Percentiles rank a stretch among this genome's conserved stretches.
phyloP scores from a whole-genome alignment of 2,797 vertebrate genomes.

The Centroberyx gerrardi region DNA sequence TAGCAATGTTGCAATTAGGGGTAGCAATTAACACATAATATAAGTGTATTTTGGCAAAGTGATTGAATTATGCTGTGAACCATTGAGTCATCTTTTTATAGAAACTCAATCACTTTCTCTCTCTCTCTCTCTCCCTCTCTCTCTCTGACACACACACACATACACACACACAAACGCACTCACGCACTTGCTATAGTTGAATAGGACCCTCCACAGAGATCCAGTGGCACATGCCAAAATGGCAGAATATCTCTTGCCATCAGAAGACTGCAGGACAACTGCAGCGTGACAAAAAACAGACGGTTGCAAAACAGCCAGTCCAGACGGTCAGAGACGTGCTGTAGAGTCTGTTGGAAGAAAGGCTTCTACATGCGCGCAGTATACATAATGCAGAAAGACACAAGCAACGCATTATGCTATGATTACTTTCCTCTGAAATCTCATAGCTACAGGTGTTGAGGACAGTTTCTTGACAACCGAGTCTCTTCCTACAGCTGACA shows the following conservation, averaged over 20 bases:
- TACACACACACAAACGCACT: slow-evolving; percentile 14
- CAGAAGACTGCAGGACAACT: slow-evolving; percentile 38
- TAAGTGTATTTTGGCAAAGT: slow-evolving; percentile 34
- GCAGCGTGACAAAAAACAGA: slow-evolving; percentile 48
- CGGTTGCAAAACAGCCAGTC: slow-evolving; percentile 11
- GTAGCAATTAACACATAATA: slow-evolving; percentile 34
- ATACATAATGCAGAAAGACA: not conserved
- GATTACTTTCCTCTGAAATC: not conserved
- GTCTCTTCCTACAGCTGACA: slow-evolving; percentile 30
- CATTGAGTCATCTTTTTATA: slow-evolving; percentile 52
- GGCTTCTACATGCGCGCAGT: not conserved
- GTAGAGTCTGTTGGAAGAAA: not conserved
- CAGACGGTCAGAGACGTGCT: not conserved
- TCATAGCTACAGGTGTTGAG: slow-evolving; percentile 1
- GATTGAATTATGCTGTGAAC: slow-evolving; percentile 37
- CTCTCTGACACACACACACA: slow-evolving; percentile 2
- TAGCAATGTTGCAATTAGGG: slow-evolving; percentile 44
- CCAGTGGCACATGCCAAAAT: slow-evolving; percentile 68
- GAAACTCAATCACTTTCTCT: slow-evolving; percentile 17
- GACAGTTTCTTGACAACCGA: slow-evolving; percentile 13
- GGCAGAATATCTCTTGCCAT: slow-evolving; percentile 61
- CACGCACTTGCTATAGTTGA: slow-evolving; percentile 31
- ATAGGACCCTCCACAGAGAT: slow-evolving; percentile 64
- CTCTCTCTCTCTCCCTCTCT: slow-evolving; percentile 8
- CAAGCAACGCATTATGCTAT: not conserved